Evolutionary conservation across 2,888 invertebrate species (phyloP).

Genomic region (Sialis fuliginosa): DNA sequence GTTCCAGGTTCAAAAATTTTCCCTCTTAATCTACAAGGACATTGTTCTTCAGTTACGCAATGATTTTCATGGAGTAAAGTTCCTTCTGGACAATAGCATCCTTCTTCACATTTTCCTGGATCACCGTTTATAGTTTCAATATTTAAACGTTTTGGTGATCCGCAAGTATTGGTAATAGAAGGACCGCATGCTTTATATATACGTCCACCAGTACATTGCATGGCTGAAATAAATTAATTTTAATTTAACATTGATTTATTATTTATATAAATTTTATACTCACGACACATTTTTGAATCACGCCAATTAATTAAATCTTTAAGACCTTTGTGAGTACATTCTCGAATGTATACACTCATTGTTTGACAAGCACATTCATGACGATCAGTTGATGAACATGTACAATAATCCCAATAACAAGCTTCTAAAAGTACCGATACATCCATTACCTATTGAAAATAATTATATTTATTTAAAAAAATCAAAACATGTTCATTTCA

Average conservation of each 20-base stretch:
- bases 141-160: conserved; percentile 22
- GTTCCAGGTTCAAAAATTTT: conserved; percentile 53
- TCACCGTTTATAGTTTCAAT: conserved; percentile 14
- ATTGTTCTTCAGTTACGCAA: conserved; percentile 52
- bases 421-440: conserved; percentile 45
- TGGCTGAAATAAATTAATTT: conserved; percentile 36
- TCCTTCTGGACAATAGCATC: conserved; percentile 75
- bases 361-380: conserved; percentile 59
- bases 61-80: conserved; percentile 54
- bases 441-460: conserved; percentile 36
- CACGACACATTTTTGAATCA: conserved; percentile 64
- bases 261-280: conserved; percentile 24
- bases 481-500: background rate
- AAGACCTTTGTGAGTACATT: conserved; percentile 50
- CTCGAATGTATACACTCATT: conserved; percentile 57
- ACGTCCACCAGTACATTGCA: conserved; percentile 55
- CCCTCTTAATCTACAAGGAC: conserved; percentile 65
- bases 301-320: conserved; percentile 54
- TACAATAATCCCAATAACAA: conserved; percentile 69
- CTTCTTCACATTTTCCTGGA: conserved; percentile 54
- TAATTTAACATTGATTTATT: conserved; percentile 1
- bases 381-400: conserved; percentile 36
- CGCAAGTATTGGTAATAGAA: conserved; percentile 50
- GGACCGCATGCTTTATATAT: conserved; percentile 67
- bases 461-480: background rate